These are phyloP conservation scores for Torymus texanus DNA, from an alignment of 2,888 invertebrate genomes.

Conservation along the genomic window DNA sequence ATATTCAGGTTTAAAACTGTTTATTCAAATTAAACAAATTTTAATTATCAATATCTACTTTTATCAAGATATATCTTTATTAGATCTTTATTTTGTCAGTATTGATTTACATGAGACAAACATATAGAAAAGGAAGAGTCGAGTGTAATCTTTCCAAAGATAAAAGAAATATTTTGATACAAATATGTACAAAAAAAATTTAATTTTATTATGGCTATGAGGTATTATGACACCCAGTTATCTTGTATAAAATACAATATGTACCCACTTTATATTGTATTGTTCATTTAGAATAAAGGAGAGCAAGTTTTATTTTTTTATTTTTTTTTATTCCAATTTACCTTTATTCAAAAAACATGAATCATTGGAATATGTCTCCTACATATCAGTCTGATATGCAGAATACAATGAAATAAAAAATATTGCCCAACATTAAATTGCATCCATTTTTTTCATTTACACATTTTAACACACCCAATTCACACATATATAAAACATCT, in stretches of 20 bases:
- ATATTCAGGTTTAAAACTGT: conserved; percentile 14
- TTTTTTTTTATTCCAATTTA: conserved; percentile 47
- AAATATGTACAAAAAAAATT: conserved; percentile 50
- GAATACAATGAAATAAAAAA: conserved; percentile 52
- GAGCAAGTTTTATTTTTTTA: conserved; percentile 50
- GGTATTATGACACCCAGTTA: conserved; percentile 42
- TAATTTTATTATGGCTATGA: conserved; percentile 52
- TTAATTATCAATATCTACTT: conserved; percentile 31
- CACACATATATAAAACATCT: conserved; percentile 54
- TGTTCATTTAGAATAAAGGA: conserved; percentile 54
- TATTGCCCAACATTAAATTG: conserved; percentile 46
- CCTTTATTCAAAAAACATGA: conserved; percentile 44
- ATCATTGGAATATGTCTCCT: conserved; percentile 43
- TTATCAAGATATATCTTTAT: conserved; percentile 48
- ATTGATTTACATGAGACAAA: conserved; percentile 36
- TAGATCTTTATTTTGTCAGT: conserved; percentile 38
- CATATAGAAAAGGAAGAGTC: conserved; percentile 18
- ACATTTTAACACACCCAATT: conserved; percentile 47
- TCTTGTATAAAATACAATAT: conserved; percentile 54
- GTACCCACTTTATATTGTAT: conserved; percentile 52
- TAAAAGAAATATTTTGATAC: conserved; percentile 54
- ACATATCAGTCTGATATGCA: conserved; percentile 34
- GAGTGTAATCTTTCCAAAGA: conserved; percentile 52
- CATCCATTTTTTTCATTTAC: conserved; percentile 48
- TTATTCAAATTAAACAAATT: conserved; percentile 19